Evolutionary conservation across 1,140 invertebrate genomes (phyloP), one percentile per base, ranked within the genome.

Genomic region (Agrypnia vestita): DNA sequence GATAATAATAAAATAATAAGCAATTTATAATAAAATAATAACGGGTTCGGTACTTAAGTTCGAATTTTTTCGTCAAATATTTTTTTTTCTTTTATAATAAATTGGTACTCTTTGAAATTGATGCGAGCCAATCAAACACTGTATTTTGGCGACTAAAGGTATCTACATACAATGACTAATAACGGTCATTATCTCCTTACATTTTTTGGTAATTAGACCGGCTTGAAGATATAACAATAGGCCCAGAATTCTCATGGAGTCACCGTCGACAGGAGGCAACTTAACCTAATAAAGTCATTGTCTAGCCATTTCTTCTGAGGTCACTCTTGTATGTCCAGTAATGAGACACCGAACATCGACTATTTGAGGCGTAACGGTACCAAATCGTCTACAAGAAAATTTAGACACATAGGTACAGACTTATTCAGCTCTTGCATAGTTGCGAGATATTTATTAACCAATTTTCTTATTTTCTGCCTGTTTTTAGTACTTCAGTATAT

Each of bases 261-360:
- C 25, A 35, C 35, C n/a, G 21, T 44, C 11, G 67, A 73, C 69
- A 43, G 69, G 17, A 51, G 69, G 69, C 69, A 55, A 73, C 53
- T 53, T 51, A 53, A 73, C 47, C 69, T 43, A 73, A 73, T 73
- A 73, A 73, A 73, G 69, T 53, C 69, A 73, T 73, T 73, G 47
- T 55, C 13, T 51, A 55, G 69, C 12, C 47, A 73, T 53, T 55
- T 73, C 51, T 55, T 73, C 35, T 1, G 12, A 21, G 51, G 69
- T 55, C 51, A 73, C 69, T 73, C 25, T 73, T 73, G 19, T 73
- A 55, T 73, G 69, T 51, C 69, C 69, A 73, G 21, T 73, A 73
- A 69, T 69, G 64, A 49, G 21, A 7, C 19, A 69, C 43, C 64
- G 46, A 69, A 69, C 46, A 35, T 43, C 21, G 64, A 19, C 64